Percentiles rank a stretch among this genome's conserved stretches.
Conservation (phyloP, 1,140 invertebrate genomes). For the Adoxophyes honmai region DNA sequence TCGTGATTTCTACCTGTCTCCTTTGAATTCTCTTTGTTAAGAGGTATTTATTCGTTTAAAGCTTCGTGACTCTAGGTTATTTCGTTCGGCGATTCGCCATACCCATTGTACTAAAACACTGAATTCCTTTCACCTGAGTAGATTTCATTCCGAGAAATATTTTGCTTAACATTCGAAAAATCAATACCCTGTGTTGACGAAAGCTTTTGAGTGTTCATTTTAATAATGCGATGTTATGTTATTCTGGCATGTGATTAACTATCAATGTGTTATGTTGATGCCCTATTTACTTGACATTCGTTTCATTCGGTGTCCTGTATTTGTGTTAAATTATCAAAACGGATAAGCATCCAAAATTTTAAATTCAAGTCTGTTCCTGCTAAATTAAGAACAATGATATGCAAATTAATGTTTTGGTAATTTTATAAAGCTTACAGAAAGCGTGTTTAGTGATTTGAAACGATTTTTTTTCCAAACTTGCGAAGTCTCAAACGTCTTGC, state of each 20-base stretch:
- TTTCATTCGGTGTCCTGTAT: slow-evolving; percentile 28
- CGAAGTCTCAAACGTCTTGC: too few relatives aligned
- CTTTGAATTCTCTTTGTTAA: too few relatives aligned
- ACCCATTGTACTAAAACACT: neutral
- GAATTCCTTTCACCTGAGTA: too few relatives aligned
- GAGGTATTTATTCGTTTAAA: too few relatives aligned
- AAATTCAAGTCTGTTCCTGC: neutral
- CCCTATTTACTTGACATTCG: slow-evolving; percentile 21
- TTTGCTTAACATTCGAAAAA: neutral
- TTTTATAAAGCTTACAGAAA: neutral
- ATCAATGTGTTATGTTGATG: slow-evolving; percentile 28
- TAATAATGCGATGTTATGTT: slow-evolving; percentile 29
- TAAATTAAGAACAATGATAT: neutral
- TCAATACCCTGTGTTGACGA: neutral
- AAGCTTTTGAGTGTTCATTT: slow-evolving; percentile 17
- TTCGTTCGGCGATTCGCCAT: too few relatives aligned
- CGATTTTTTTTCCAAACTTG: too few relatives aligned
- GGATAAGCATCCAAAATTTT: neutral
- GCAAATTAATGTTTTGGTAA: neutral
- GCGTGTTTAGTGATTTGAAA: neutral
- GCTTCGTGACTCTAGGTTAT: too few relatives aligned
- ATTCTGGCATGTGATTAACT: slow-evolving; percentile 29
- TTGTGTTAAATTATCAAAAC: slow-evolving; percentile 22
- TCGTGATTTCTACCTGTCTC: too few relatives aligned
- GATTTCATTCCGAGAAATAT: too few relatives aligned